Evolutionary conservation across 2,797 vertebrate species (phyloP).

Genomic region (Syngnathus acus): DNA sequence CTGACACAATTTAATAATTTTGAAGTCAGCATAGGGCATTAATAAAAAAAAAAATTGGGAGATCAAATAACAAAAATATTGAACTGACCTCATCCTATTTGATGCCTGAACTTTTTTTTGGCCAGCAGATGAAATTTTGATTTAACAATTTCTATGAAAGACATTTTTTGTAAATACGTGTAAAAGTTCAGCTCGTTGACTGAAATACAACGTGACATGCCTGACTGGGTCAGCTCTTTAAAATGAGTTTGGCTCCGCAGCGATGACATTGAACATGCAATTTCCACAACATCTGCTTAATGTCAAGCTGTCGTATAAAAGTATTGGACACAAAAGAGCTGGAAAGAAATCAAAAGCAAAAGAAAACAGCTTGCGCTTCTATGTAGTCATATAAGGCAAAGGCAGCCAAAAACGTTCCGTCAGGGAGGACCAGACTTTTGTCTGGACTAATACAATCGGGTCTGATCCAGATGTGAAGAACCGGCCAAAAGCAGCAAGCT

Average conservation of each 20-base stretch:
- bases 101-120: constrained; percentile 5
- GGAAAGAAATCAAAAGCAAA: constrained; percentile 20
- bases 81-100: constrained; percentile 10
- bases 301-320: constrained; percentile 40
- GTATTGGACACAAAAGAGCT: constrained; percentile 6
- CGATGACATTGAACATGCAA: constrained; percentile 46
- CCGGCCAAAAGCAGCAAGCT: constrained; percentile 46
- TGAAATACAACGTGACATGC: constrained; percentile 51
- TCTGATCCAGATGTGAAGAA: constrained; percentile 44
- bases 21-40: not conserved
- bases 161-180: constrained; percentile 29
- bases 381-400: constrained; percentile 43
- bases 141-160: constrained; percentile 13
- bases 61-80: not conserved
- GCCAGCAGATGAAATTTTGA: constrained; percentile 16
- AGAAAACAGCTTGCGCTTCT: constrained; percentile 33
- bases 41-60: not conserved
- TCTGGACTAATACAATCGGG: constrained; percentile 57
- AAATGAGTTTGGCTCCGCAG: constrained; percentile 31
- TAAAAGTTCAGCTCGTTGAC: constrained; percentile 21
- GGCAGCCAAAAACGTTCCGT: constrained; percentile 47
- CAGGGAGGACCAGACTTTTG: constrained; percentile 58
- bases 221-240: constrained; percentile 44
- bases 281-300: constrained; percentile 55
- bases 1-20: not conserved